These are phyloP conservation scores for Planococcus citri DNA, from an alignment of 1,140 invertebrate species.

Conservation along the genomic window DNA sequence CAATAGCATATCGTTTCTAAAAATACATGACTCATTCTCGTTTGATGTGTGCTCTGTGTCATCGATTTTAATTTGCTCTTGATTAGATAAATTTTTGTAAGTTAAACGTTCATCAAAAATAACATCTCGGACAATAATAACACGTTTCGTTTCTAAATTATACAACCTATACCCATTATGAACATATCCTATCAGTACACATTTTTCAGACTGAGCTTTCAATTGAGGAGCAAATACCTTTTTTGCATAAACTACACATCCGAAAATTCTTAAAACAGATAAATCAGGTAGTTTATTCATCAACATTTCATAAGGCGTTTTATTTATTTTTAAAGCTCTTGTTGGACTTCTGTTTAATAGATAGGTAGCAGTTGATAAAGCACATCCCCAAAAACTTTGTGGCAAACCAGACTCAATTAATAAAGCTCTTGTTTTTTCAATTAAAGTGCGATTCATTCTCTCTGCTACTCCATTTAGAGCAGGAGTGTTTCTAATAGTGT, in stretches of 20 bases:
- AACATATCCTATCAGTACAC: conserved; percentile 28
- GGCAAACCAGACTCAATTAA: conserved; percentile 28
- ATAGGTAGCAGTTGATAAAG: conserved; percentile 25
- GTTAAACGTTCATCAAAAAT: background rate
- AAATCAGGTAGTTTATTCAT: conserved; percentile 25
- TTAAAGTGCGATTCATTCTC: conserved; percentile 31
- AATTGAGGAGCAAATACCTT: conserved; percentile 26
- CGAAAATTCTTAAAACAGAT: conserved; percentile 30
- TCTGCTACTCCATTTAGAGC: conserved; percentile 33
- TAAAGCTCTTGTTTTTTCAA: conserved; percentile 30
- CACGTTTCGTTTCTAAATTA: background rate
- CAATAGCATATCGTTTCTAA: too few relatives aligned
- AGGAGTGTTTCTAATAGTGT: conserved; percentile 30
- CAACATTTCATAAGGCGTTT: conserved; percentile 24
- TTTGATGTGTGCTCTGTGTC: too few relatives aligned
- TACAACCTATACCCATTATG: conserved; percentile 25
- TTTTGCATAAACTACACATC: conserved; percentile 22
- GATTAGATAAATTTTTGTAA: too few relatives aligned
- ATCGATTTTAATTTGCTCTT: too few relatives aligned
- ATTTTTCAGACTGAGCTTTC: conserved; percentile 27
- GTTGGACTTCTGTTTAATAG: conserved; percentile 23
- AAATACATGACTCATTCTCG: too few relatives aligned
- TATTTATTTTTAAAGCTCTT: background rate
- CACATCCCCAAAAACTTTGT: conserved; percentile 31
- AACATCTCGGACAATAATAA: background rate